Percentiles rank a stretch among this genome's conserved stretches.
Evolutionary conservation across 23 tunicate genomes (phyloP).

Genomic region (Ciona savignyi): DNA sequence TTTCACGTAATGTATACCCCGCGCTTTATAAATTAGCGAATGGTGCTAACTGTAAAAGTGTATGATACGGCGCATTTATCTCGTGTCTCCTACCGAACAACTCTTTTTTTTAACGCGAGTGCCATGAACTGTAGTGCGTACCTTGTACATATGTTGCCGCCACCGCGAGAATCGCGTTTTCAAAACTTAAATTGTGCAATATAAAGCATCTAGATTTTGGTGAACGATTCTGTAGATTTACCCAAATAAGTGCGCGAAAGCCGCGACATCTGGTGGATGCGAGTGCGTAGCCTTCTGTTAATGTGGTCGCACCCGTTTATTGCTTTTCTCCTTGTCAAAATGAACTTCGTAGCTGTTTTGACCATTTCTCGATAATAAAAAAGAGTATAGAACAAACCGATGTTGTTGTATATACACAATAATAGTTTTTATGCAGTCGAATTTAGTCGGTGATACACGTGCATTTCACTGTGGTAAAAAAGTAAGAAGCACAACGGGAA

Average conservation of each 20-base stretch:
- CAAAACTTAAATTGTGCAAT: background rate
- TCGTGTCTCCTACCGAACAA: too few relatives aligned
- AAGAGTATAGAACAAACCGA: background rate
- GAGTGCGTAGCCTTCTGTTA: background rate
- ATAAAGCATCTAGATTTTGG: background rate
- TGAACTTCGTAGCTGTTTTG: background rate
- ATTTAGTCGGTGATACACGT: too few relatives aligned
- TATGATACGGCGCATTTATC: too few relatives aligned
- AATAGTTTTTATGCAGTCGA: too few relatives aligned
- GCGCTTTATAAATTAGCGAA: too few relatives aligned
- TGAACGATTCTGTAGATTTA: background rate
- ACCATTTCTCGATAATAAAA: background rate
- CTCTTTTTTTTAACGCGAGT: background rate
- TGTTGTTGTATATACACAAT: background rate
- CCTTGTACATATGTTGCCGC: background rate
- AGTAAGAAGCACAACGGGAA: too few relatives aligned
- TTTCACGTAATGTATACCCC: too few relatives aligned
- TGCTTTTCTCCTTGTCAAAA: constrained; percentile 1
- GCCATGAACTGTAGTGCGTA: background rate
- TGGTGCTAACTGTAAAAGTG: too few relatives aligned
- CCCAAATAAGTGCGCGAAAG: background rate
- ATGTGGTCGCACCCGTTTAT: background rate
- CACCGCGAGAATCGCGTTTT: background rate
- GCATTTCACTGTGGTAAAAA: too few relatives aligned
- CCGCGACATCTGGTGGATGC: background rate